phyloP scores from a whole-genome alignment of 2,888 invertebrate species.

The Pocota personata region DNA sequence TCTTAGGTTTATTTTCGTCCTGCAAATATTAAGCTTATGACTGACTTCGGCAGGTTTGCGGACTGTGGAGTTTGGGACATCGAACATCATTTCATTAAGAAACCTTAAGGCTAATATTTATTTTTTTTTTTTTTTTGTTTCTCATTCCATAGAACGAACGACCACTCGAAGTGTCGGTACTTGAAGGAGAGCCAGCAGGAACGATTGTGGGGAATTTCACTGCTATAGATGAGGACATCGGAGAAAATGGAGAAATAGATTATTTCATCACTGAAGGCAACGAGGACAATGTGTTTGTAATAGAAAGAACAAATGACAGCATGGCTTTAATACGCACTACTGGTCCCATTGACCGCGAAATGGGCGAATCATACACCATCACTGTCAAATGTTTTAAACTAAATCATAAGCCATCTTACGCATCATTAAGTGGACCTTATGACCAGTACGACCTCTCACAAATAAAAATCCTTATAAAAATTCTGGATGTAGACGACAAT shows the following conservation, averaged over 20 bases:
- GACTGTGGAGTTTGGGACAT: too few species aligned
- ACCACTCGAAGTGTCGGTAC: slow-evolving; percentile 86
- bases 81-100: too few species aligned
- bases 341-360: slow-evolving; percentile 87
- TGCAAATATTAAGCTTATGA: too few species aligned
- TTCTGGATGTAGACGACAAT: slow-evolving; percentile 90
- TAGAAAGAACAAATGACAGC: slow-evolving; percentile 87
- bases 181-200: slow-evolving; percentile 88
- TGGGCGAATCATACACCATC: slow-evolving; percentile 84
- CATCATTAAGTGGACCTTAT: slow-evolving; percentile 82
- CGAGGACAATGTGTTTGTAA: slow-evolving; percentile 86
- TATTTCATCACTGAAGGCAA: slow-evolving; percentile 90
- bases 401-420: slow-evolving; percentile 83
- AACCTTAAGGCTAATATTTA: neutral
- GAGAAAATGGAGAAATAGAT: slow-evolving; percentile 89
- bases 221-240: slow-evolving; percentile 90
- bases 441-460: slow-evolving; percentile 88
- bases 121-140: slow-evolving; percentile 2
- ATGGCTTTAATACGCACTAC: slow-evolving; percentile 86
- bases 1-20: too few species aligned
- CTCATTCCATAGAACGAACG: slow-evolving; percentile 84
- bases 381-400: slow-evolving; percentile 89
- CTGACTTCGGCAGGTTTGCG: too few species aligned
- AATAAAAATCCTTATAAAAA: slow-evolving; percentile 86
- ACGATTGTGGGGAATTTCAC: slow-evolving; percentile 87